Conservation (phyloP, 2,888 invertebrate species). For the Isotomurus palustris region DNA sequence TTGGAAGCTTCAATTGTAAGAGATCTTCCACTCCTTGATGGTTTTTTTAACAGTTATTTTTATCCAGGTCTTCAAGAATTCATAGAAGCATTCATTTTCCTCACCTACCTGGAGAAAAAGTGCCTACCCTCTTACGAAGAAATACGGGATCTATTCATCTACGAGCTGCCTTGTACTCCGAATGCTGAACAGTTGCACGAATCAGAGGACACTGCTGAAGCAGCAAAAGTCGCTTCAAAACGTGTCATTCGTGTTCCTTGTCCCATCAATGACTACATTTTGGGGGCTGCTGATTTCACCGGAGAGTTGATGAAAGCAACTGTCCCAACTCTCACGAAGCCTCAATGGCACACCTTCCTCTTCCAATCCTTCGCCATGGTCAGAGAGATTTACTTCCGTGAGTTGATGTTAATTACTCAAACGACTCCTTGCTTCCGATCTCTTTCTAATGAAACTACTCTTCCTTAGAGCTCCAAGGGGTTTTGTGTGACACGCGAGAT, state of each 20-base stretch:
- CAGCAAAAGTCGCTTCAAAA: too few species aligned
- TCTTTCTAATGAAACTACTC: neutral
- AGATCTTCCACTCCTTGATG: too few species aligned
- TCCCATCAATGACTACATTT: slow-evolving; percentile 59
- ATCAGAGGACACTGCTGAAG: neutral
- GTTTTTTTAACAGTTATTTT: too few species aligned
- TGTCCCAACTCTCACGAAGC: slow-evolving; percentile 54
- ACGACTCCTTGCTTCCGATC: neutral
- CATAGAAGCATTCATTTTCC: slow-evolving; percentile 77
- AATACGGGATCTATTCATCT: neutral
- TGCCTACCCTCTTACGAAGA: slow-evolving; percentile 24
- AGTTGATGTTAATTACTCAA: neutral
- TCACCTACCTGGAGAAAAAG: slow-evolving; percentile 62
- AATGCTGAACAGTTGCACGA: too few species aligned
- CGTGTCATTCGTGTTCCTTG: slow-evolving; percentile 47
- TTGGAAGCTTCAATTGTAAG: too few species aligned
- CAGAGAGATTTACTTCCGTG: slow-evolving; percentile 4
- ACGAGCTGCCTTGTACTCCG: neutral
- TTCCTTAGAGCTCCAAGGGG: neutral
- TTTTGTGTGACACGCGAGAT: neutral
- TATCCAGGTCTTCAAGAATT: slow-evolving; percentile 66
- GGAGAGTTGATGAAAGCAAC: slow-evolving; percentile 88
- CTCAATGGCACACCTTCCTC: slow-evolving; percentile 1
- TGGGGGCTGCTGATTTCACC: slow-evolving; percentile 80
- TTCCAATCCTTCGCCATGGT: slow-evolving; percentile 1